Evolutionary conservation across 1,140 invertebrate genomes (phyloP), one percentile per base, ranked within the genome.

Genomic region (Bombus pyrosoma): DNA sequence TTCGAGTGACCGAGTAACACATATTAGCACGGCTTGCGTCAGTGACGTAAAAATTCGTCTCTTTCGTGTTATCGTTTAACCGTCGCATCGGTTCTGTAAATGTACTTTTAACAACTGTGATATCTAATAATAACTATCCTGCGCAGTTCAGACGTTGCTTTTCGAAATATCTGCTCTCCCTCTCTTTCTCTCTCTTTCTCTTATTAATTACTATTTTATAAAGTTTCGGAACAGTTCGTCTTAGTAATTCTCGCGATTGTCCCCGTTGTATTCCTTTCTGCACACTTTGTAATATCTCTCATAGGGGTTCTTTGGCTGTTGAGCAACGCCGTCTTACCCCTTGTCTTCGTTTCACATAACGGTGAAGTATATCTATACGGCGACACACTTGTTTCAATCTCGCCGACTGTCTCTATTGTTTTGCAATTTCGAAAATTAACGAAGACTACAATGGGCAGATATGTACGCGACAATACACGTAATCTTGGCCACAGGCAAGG

Each of bases 181-280:
- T 37, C 25, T n/a, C 18, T 6, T 1, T 18, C 15, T 6, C 47
- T 47, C 47, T 22, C 18, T 18, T 5, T 53, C 18, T 53, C 47
- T 53, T 22, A 53, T 72, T 47, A 43, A 73, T 73, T 32, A 73
- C 41, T 43, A 47, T 73, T n/a, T 73, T 39, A 43, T 25, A 73
- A 73, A 73, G 41, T 43, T 43, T 32, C n/a, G 10, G 13, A 41
- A 32, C 41, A 43, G 12, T 73, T 47, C 39, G 41, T 43, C 71
- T 43, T 47, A 43, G 43, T 73, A 73, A 43, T 71, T 41, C 25
- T 18, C 25, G 10, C 1, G 2, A 71, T 73, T 73, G 71, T 73
- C 2, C 15, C n/a, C 28, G 13, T 72, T 41, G 39, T 41, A 12
- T 43, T 41, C 37, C 28, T 73, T 53, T 53, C 47, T 73, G 4